phyloP scores from a whole-genome alignment of 2,797 vertebrate genomes.

The Pipistrellus pygmaeus region DNA sequence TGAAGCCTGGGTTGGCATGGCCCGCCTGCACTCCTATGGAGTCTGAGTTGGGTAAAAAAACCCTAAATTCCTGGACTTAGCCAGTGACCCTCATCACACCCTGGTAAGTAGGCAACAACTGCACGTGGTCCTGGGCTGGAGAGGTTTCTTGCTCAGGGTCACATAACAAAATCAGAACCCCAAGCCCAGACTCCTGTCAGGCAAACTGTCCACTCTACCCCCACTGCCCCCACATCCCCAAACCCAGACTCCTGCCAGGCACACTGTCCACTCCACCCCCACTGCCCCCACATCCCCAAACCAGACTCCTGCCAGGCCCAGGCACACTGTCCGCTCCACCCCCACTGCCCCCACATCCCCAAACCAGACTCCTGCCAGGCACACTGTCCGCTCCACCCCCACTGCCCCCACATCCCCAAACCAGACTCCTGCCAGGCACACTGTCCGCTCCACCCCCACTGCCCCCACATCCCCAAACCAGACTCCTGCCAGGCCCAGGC shows the following conservation, averaged over 20 bases:
- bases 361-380: no score
- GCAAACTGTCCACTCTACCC: neutral
- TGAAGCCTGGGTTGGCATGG: neutral
- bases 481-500: neutral
- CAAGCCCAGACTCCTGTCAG: neutral
- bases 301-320: no score
- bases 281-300: no score
- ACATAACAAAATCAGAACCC: slow-evolving; percentile 48
- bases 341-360: no score
- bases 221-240: neutral
- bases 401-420: no score
- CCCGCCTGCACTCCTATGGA: slow-evolving; percentile 5
- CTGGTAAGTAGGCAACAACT: neutral
- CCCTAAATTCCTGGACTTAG: slow-evolving; percentile 11
- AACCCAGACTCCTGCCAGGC: no score
- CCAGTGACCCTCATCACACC: neutral
- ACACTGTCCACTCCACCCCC: no score
- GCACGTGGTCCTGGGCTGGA: neutral
- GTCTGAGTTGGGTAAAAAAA: neutral
- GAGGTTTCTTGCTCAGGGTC: slow-evolving; percentile 73
- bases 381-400: no score
- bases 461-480: no score
- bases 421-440: no score
- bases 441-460: no score
- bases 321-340: no score